Evolutionary conservation across 2,888 invertebrate species (phyloP), one percentile per base, ranked within the genome.

Genomic region (Bruchidius siliquastri): DNA sequence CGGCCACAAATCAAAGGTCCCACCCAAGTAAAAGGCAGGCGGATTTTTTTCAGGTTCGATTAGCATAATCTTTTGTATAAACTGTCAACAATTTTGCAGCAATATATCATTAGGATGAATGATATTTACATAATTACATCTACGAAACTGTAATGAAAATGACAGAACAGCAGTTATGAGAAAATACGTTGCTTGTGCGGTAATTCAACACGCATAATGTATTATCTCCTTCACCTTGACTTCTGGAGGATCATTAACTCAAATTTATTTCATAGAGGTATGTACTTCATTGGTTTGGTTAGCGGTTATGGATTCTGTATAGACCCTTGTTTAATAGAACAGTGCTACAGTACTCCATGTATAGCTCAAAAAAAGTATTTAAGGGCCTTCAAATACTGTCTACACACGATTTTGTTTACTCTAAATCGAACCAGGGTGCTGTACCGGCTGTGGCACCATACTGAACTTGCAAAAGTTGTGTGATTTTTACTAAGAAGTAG

Each of bases 11-110:
- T 49, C 49, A 13, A 49, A 49, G 49, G 49, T 49, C 49, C 49
- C 49, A 49, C 49, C 49, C 49, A 49, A 49, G 49, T 13, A 13
- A 49, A 18, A 49, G 49, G 49, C 49, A 49, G 49, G 49, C 18
- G 49, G 49, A 49, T 13, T 49, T 49, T 49, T 49, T 49, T 13
- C 49, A 4, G 8, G 67, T 32, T 0, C 67, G 68, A 76, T 76
- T 77, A 74, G 72, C 72, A 74, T 73, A 77, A 76, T 73, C 74
- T 76, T 76, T 74, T 77, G 75, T 74, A 75, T 75, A 74, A 77
- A 76, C 74, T 76, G 74, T 76, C 75, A 76, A 76, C 77, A 77
- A 76, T 77, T 74, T 75, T 67, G 70, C 72, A 30, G 71, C 71
- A 73, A 73, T 76, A 73, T 76, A 76, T 77, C 75, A 77, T 77